Conservation (phyloP, 2,797 vertebrate genomes). For the Acipenser oxyrinchus region DNA sequence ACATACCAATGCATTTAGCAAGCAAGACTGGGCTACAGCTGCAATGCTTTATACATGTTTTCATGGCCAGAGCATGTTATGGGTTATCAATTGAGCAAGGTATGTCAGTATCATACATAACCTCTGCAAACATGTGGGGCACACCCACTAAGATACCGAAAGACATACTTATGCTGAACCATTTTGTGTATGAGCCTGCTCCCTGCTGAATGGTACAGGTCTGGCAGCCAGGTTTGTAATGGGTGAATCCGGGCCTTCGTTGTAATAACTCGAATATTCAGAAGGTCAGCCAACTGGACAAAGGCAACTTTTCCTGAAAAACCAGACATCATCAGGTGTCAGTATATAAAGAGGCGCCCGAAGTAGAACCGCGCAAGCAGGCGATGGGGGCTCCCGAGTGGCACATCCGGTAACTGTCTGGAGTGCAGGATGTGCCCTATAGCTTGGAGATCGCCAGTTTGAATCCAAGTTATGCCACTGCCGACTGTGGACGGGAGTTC, state of each 20-base stretch:
- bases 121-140: background rate
- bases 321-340: background rate
- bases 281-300: constrained; percentile 76
- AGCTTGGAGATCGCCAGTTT: too few relatives aligned
- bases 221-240: constrained; percentile 50
- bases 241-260: constrained; percentile 72
- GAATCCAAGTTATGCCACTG: too few relatives aligned
- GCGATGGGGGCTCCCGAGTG: too few relatives aligned
- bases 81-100: background rate
- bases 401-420: too few relatives aligned
- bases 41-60: too few relatives aligned
- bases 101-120: background rate
- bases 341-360: background rate
- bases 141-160: too few relatives aligned
- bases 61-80: too few relatives aligned
- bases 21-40: too few relatives aligned
- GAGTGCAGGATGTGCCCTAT: too few relatives aligned
- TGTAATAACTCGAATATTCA: constrained; percentile 83
- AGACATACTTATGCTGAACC: constrained; percentile 71
- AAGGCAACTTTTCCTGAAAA: constrained; percentile 74
- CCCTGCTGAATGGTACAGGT: constrained; percentile 55
- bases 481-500: too few relatives aligned
- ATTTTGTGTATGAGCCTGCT: constrained; percentile 61
- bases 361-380: too few relatives aligned
- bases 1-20: too few relatives aligned